Percentiles rank a stretch among this genome's conserved stretches.
phyloP scores from a whole-genome alignment of 2,113 vertebrate genomes.

The Malurus alboscapulatus region DNA sequence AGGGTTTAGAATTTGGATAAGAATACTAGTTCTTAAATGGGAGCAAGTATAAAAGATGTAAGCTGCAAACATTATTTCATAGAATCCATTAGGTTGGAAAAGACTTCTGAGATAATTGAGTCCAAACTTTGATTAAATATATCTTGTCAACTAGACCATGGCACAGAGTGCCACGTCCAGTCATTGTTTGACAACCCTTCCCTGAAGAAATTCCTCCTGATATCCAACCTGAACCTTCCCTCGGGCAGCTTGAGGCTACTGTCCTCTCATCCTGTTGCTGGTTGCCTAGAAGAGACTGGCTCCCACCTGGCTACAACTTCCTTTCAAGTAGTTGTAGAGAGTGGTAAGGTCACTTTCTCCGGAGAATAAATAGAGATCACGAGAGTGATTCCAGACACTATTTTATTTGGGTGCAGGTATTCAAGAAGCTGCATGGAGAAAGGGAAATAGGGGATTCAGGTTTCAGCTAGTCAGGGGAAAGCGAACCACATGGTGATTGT shows the following conservation, averaged over 20 bases:
- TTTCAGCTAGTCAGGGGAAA: background rate
- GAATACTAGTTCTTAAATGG: background rate
- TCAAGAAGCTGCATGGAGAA: background rate
- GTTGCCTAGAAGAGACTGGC: background rate
- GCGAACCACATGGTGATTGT: background rate
- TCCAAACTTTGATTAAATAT: background rate
- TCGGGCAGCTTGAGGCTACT: background rate
- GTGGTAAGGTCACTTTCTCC: background rate
- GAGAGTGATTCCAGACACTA: background rate
- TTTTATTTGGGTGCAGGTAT: background rate
- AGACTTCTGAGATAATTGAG: background rate
- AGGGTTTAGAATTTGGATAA: background rate
- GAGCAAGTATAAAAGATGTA: background rate
- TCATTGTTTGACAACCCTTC: background rate
- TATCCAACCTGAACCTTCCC: background rate
- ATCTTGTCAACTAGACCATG: background rate
- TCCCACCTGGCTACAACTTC: background rate
- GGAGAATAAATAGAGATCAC: background rate
- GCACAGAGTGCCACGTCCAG: background rate
- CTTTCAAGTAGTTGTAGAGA: background rate
- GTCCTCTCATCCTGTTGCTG: background rate
- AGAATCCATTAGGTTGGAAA: background rate
- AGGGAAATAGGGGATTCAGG: background rate
- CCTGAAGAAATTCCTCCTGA: background rate
- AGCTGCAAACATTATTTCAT: background rate